phyloP scores from a whole-genome alignment of 2,888 invertebrate species.

The Sicus ferrugineus region DNA sequence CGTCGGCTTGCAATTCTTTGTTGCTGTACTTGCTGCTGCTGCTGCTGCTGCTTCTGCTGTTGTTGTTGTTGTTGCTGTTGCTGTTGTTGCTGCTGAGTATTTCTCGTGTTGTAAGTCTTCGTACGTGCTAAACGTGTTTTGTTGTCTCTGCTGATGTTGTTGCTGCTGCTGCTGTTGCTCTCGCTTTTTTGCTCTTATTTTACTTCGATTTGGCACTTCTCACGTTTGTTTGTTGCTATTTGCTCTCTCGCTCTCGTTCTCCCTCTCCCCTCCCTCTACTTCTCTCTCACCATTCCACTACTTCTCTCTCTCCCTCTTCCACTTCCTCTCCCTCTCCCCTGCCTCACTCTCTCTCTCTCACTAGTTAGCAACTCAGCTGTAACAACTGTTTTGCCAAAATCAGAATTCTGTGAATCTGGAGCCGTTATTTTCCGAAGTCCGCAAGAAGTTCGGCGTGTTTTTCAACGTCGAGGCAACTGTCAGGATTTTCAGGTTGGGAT shows the following conservation, averaged over 20 bases:
- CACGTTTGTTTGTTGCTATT: background rate
- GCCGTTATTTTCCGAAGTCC: too few species aligned
- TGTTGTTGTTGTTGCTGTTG: conserved; percentile 26
- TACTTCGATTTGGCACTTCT: conserved; percentile 30
- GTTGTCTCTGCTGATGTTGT: background rate
- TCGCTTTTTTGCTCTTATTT: conserved; percentile 8
- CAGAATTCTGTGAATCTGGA: too few species aligned
- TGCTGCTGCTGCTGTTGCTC: conserved; percentile 1
- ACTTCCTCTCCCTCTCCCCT: too few species aligned
- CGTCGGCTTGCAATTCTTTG: conserved; percentile 27
- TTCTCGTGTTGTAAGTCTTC: conserved; percentile 26
- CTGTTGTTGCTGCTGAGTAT: conserved; percentile 11
- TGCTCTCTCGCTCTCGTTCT: background rate
- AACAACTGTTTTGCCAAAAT: conserved; percentile 17
- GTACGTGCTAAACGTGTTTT: conserved; percentile 34
- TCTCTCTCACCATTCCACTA: too few species aligned
- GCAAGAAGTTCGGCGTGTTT: too few species aligned
- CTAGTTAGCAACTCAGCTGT: background rate
- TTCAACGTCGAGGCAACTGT: too few species aligned
- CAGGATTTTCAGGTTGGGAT: too few species aligned
- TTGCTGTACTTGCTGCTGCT: conserved; percentile 20
- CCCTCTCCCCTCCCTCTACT: too few species aligned
- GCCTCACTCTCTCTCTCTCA: background rate
- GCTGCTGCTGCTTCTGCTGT: conserved; percentile 2
- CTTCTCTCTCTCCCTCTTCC: too few species aligned